phyloP scores from a whole-genome alignment of 2,797 vertebrate species.

The Microtus obscurus region DNA sequence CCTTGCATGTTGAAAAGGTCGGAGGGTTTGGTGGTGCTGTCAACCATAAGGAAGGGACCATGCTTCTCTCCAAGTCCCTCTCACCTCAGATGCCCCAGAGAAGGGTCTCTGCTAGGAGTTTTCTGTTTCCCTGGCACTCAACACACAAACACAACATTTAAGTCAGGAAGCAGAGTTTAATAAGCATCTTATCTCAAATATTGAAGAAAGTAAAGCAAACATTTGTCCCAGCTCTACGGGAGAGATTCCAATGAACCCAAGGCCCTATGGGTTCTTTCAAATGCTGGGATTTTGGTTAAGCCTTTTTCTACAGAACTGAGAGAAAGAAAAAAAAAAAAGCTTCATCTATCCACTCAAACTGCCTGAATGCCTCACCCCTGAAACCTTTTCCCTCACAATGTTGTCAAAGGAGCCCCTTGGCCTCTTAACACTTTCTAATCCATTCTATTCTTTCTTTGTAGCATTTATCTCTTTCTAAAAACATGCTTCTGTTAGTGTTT shows the following conservation, averaged over 20 bases:
- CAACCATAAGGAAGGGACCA: not conserved
- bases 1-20: not conserved
- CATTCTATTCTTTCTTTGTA: not conserved
- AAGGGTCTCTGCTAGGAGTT: not conserved
- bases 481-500: not conserved
- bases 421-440: not conserved
- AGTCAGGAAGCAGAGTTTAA: not conserved
- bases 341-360: slow-evolving; percentile 11
- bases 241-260: not conserved
- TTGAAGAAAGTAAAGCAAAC: slow-evolving; percentile 28
- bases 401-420: not conserved
- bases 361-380: not conserved
- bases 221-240: not conserved
- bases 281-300: not conserved
- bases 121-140: not conserved
- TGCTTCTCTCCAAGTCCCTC: not conserved
- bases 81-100: not conserved
- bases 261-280: not conserved
- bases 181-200: slow-evolving; percentile 40
- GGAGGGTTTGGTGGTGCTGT: not conserved
- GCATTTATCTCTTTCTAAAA: not conserved
- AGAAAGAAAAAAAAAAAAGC: not conserved
- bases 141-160: slow-evolving; percentile 5
- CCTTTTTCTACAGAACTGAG: not conserved
- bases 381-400: not conserved